Percentiles rank a stretch among this genome's conserved stretches.
Conservation (phyloP, 2,888 invertebrate species). For the Sclerodermus sp. region DNA sequence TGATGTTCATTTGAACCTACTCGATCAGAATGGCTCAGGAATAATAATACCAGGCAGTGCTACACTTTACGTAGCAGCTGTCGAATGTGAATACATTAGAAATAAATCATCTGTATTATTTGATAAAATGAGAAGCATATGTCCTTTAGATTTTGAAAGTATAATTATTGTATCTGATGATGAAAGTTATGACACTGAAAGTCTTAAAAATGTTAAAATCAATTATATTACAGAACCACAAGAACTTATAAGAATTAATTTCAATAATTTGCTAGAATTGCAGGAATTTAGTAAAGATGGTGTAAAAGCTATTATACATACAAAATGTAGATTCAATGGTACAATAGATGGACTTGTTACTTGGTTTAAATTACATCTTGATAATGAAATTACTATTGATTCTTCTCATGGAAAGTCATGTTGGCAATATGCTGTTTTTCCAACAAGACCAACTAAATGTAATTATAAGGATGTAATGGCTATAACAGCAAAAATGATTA, state of each 20-base stretch:
- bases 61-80: slow-evolving; percentile 67
- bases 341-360: slow-evolving; percentile 68
- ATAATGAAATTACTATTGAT: slow-evolving; percentile 65
- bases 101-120: slow-evolving; percentile 32
- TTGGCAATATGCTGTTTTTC: slow-evolving; percentile 81
- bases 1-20: slow-evolving; percentile 70
- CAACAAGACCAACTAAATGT: slow-evolving; percentile 24
- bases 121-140: slow-evolving; percentile 17
- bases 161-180: slow-evolving; percentile 48
- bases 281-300: slow-evolving; percentile 44
- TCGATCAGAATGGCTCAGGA: slow-evolving; percentile 55
- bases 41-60: slow-evolving; percentile 67
- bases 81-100: slow-evolving; percentile 59
- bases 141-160: slow-evolving; percentile 42
- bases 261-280: slow-evolving; percentile 62
- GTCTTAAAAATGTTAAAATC: slow-evolving; percentile 62
- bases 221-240: slow-evolving; percentile 65
- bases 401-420: slow-evolving; percentile 67
- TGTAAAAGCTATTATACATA: slow-evolving; percentile 51
- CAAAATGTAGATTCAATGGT: slow-evolving; percentile 59
- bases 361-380: slow-evolving; percentile 75
- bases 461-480: slow-evolving; percentile 22
- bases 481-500: slow-evolving; percentile 31
- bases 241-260: slow-evolving; percentile 65
- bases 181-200: slow-evolving; percentile 73